These are phyloP conservation scores for Branchellion lobata DNA, from an alignment of 2,888 invertebrate genomes.

Conservation along the genomic window DNA sequence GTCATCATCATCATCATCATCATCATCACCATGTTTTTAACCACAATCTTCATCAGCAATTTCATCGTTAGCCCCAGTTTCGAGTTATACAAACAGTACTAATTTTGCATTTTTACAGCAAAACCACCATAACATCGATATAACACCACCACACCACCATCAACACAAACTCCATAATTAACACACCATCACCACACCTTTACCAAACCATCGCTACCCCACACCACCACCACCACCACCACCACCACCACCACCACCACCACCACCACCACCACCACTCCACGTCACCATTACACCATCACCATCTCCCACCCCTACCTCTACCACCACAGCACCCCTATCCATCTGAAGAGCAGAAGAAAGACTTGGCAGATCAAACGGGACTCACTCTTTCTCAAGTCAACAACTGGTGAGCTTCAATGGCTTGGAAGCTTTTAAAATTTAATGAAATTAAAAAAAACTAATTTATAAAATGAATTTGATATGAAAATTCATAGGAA, in stretches of 20 bases:
- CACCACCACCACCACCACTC: neutral
- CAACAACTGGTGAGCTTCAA: slow-evolving; percentile 99
- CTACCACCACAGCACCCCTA: slow-evolving; percentile 87
- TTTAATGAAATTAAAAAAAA: neutral
- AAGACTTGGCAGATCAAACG: slow-evolving; percentile 99
- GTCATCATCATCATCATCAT: slow-evolving; percentile 10
- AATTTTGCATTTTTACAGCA: too few species aligned
- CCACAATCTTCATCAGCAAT: neutral
- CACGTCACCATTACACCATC: neutral
- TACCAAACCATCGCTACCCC: too few species aligned
- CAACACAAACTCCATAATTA: too few species aligned
- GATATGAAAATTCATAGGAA: neutral
- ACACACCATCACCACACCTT: too few species aligned
- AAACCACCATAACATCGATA: too few species aligned
- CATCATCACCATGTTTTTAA: neutral
- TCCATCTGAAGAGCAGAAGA: slow-evolving; percentile 99
- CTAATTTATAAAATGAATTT: neutral
- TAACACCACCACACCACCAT: too few species aligned
- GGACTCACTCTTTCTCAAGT: slow-evolving; percentile 99
- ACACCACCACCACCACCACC: neutral
- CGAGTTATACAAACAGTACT: too few species aligned
- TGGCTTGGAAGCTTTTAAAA: too few species aligned
- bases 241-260: neutral
- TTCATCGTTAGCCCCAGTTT: too few species aligned
- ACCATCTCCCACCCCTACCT: neutral